Percentiles rank a stretch among this genome's conserved stretches.
phyloP scores from a whole-genome alignment of 2,113 vertebrate genomes.

The Sinocyclocheilus grahami region DNA sequence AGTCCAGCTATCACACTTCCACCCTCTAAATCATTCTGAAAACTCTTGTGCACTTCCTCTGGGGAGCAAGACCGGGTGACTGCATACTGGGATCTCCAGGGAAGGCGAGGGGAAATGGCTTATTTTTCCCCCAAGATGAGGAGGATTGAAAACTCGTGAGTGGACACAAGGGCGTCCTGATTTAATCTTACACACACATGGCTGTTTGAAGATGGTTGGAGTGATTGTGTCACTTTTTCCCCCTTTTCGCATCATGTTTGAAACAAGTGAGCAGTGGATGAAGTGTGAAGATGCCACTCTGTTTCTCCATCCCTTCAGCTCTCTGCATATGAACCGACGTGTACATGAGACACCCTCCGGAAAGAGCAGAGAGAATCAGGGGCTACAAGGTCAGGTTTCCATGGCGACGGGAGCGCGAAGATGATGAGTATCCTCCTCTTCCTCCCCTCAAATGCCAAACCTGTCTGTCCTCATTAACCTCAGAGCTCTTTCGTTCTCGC shows the following conservation, averaged over 20 bases:
- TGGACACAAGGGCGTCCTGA: neutral
- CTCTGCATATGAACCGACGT: constrained; percentile 50
- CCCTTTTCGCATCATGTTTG: neutral
- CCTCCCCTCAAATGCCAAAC: constrained; percentile 56
- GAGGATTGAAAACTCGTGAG: constrained; percentile 12
- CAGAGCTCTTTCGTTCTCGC: constrained; percentile 42
- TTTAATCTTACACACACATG: neutral
- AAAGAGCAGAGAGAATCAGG: constrained; percentile 53
- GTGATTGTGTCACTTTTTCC: neutral
- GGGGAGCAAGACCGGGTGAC: constrained; percentile 1
- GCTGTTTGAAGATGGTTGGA: neutral
- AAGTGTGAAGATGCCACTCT: constrained; percentile 39
- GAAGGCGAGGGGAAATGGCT: neutral
- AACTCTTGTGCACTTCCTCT: constrained; percentile 20
- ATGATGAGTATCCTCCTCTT: constrained; percentile 56
- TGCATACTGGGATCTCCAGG: constrained; percentile 25
- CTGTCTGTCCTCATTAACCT: constrained; percentile 60
- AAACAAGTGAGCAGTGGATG: constrained; percentile 30
- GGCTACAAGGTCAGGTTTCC: constrained; percentile 57
- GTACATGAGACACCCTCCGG: constrained; percentile 51
- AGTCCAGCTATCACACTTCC: constrained; percentile 40
- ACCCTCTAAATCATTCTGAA: constrained; percentile 27
- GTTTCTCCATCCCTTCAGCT: constrained; percentile 27
- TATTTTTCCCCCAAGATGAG: constrained; percentile 6
- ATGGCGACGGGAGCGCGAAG: constrained; percentile 53